Conservation (phyloP, 2,888 invertebrate species). For the Caenorhabditis sinica region DNA sequence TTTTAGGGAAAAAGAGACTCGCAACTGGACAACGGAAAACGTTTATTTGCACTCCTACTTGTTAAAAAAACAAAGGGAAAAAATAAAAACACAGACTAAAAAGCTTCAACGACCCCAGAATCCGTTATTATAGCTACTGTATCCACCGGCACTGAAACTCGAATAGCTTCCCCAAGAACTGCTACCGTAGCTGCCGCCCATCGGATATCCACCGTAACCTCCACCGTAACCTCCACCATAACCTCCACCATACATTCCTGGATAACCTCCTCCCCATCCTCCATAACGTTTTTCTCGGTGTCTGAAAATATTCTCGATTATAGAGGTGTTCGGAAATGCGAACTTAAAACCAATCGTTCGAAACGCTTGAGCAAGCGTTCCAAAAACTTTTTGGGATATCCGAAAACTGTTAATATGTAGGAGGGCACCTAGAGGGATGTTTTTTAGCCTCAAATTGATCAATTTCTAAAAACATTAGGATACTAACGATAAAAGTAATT, state of each 20-base stretch:
- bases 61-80: not conserved
- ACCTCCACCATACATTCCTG: constrained; percentile 29
- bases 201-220: constrained; percentile 24
- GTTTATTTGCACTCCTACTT: not conserved
- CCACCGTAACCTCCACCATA: constrained; percentile 37
- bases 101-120: constrained; percentile 21
- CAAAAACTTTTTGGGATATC: too few species aligned
- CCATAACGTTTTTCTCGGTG: constrained; percentile 51
- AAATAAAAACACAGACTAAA: not conserved
- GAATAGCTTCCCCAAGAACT: constrained; percentile 62
- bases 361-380: too few species aligned
- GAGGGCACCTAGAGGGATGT: too few species aligned
- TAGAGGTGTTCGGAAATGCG: too few species aligned
- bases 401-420: too few species aligned
- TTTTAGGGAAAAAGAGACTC: too few species aligned
- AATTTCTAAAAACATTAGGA: too few species aligned
- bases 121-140: constrained; percentile 36
- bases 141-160: constrained; percentile 46
- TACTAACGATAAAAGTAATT: too few species aligned
- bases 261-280: constrained; percentile 54
- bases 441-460: too few species aligned
- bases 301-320: constrained; percentile 47
- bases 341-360: too few species aligned
- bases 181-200: constrained; percentile 44
- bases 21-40: not conserved